Base-by-base conservation (phyloP, 2,888 invertebrate species). In the Lasioglossum vierecki region DNA sequence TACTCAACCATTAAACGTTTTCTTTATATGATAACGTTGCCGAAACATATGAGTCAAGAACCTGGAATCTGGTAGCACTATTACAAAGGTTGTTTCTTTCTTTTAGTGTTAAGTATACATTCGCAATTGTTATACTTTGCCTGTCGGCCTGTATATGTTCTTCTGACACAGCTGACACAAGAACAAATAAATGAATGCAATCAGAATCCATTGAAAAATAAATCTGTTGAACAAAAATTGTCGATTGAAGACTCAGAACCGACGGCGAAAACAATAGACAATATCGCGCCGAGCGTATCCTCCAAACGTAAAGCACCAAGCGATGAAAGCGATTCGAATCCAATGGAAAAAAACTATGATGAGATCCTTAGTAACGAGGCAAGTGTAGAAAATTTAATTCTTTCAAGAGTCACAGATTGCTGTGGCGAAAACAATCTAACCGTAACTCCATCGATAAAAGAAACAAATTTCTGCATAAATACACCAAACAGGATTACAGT, bases 81-180 rank as follows among this genome's bases (percentile, higher is more conserved):
- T 79, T 72, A 78, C 39, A 75, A 73, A 70, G 82, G 78, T 11
- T 71, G 71, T 82, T 85, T 83, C 53, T 80, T 79, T 79, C 71
- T 89, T 85, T 60, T 90, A 95, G 95, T 88, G 72, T 83, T 95
- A 79, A 93, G 91, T 80, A 88, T 95, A 70, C 91, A 91, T 57
- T 93, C 95, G 18, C 96, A 96, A 91, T 91, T 96, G 83, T 93
- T 96, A 79, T 94, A 95, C 79, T 92, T 96, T 53, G 95, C 96
- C 80, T 96, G 96, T 92, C 95, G 95, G 92, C 95, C 96, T 1
- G 92, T 96, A 60, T 93, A 95, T 71, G 96, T 96, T 6, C 91
- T 95, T 35, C 84, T 96, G 41, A 94, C 95, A 13, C 94, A 95
- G 63, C 95, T 96, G 94, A 95, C 95, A 5, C 82, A 93, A 49